Percentiles rank a stretch among this genome's conserved stretches.
Conservation (phyloP, 2,797 vertebrate species). For the Betta splendens region DNA sequence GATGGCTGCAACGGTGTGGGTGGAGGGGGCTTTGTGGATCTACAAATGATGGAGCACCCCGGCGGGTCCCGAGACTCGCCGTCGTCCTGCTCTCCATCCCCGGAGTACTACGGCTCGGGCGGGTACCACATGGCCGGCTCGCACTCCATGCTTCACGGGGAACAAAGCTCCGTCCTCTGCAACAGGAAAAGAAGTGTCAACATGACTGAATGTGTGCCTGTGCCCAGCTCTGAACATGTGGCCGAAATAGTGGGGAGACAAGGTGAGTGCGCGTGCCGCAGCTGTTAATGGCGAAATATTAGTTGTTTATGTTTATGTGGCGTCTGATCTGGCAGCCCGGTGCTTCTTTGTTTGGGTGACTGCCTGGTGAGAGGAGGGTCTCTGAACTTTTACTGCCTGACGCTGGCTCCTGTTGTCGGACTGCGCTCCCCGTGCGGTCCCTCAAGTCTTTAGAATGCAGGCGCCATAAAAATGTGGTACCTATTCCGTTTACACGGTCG, state of each 20-base stretch:
- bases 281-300: background rate
- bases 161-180: constrained; percentile 84
- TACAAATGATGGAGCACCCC: constrained; percentile 83
- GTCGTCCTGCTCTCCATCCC: constrained; percentile 81
- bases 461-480: background rate
- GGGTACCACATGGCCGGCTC: constrained; percentile 85
- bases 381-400: constrained; percentile 56
- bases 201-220: constrained; percentile 90
- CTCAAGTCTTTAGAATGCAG: constrained; percentile 20
- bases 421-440: constrained; percentile 1
- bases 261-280: constrained; percentile 71
- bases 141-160: constrained; percentile 85
- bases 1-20: constrained; percentile 79
- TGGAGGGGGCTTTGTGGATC: constrained; percentile 78
- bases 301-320: constrained; percentile 33
- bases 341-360: constrained; percentile 78
- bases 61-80: constrained; percentile 81
- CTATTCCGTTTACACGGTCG: constrained; percentile 1
- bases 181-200: constrained; percentile 87
- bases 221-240: constrained; percentile 90
- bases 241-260: constrained; percentile 90
- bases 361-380: constrained; percentile 46
- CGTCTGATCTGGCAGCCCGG: constrained; percentile 22
- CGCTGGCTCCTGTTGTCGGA: constrained; percentile 1
- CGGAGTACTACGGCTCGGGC: constrained; percentile 86